Evolutionary conservation across 2,113 vertebrate species (phyloP).

Genomic region (Saccopteryx leptura): DNA sequence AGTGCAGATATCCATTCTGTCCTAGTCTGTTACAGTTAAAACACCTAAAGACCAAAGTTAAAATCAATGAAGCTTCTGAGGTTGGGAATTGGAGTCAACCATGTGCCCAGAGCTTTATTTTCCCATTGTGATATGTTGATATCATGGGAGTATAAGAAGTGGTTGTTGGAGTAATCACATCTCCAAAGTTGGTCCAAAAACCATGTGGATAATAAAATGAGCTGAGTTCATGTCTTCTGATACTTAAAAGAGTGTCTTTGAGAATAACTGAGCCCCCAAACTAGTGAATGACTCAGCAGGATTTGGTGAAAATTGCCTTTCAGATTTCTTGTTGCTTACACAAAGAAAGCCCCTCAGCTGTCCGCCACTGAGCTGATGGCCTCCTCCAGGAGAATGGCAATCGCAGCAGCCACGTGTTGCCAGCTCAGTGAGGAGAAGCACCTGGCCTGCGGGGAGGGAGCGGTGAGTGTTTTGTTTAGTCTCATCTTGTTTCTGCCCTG

Average conservation of each 20-base stretch:
- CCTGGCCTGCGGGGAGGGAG: conserved; percentile 69
- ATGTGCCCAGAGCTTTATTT: background rate
- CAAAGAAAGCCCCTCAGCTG: conserved; percentile 80
- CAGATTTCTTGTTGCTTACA: conserved; percentile 78
- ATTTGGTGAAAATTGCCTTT: conserved; percentile 5
- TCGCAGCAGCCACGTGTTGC: conserved; percentile 66
- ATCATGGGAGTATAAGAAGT: accelerated
- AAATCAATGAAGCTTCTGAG: background rate
- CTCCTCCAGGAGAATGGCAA: conserved; percentile 71
- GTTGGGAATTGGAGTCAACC: background rate
- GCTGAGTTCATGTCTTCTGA: background rate
- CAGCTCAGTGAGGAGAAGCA: conserved; percentile 75
- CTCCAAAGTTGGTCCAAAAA: background rate
- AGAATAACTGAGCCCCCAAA: background rate
- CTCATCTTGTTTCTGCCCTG: background rate
- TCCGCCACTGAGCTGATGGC: conserved; percentile 51
- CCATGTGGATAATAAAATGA: background rate
- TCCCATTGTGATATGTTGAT: background rate
- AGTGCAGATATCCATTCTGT: background rate
- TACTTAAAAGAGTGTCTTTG: background rate
- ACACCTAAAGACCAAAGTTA: background rate
- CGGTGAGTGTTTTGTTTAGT: conserved; percentile 62
- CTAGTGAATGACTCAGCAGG: background rate
- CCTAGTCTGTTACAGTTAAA: background rate
- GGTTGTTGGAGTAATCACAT: background rate